Base-by-base conservation (phyloP, 2,888 invertebrate genomes). In the Leucoma salicis region DNA sequence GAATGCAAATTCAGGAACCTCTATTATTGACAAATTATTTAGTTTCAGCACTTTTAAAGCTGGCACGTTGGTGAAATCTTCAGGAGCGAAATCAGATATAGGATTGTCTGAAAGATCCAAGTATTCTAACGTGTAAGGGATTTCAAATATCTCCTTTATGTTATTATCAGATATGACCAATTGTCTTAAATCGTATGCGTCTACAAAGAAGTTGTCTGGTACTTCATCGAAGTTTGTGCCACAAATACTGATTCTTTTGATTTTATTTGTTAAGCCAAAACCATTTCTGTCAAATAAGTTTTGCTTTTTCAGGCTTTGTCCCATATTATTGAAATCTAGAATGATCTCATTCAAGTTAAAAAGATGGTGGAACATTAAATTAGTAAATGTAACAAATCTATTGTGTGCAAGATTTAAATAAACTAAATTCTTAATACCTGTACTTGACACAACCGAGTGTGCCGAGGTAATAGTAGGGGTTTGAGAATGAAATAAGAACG, bases 31-130 rank as follows among this genome's bases (percentile, higher is more conserved):
- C 68, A 94, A 78, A 56, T 92, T 84, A 55, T 93, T 92, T 11
- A 94, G 62, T 55, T 85, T 89, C 2, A 94, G 66, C 0, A 79
- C 77, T 52, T 84, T 90, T 28, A 94, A 53, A 0, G 84, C 88
- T 0, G 91, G 90, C 13, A 92, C 68, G 42, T 90, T 83, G 0
- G 70, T 57, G 33, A 92, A 87, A 56, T 91, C 86, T 52, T 86
- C 89, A 0, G 78, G 75, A 1, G 83, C 77, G 15, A 93, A 70
- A 12, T 78, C 77, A 0, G 65, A 56, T 2, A 94, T 86, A 6
- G 91, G 86, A 37, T 92, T 93, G 31, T 91, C 91, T 0, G 93
- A 94, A 10, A 94, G 57, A 69, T 94, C 93, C 12, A 94, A 74
- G 46, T 90, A 88, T 60, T 91, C 83, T 4, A 94, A 57, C 0